These are phyloP conservation scores for Anarsia innoxiella DNA, from an alignment of 2,888 invertebrate genomes.

Conservation along the genomic window DNA sequence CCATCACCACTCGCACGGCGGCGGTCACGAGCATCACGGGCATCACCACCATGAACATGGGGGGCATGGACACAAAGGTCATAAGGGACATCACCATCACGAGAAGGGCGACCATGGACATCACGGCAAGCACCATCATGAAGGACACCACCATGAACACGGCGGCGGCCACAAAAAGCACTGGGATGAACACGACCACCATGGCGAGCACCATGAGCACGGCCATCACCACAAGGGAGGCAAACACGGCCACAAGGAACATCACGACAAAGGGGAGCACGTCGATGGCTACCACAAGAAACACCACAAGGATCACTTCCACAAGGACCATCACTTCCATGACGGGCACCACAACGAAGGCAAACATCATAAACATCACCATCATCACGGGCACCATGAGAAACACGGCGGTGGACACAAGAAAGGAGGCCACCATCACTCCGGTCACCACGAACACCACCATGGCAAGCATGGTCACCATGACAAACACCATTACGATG, in stretches of 20 bases:
- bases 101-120: slow-evolving; percentile 85
- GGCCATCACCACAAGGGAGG: slow-evolving; percentile 86
- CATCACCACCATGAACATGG: slow-evolving; percentile 83
- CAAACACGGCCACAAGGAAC: slow-evolving; percentile 87
- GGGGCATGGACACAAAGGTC: slow-evolving; percentile 84
- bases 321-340: slow-evolving; percentile 91
- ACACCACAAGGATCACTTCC: slow-evolving; percentile 89
- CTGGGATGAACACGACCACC: slow-evolving; percentile 83
- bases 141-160: slow-evolving; percentile 82
- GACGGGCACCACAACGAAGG: slow-evolving; percentile 89
- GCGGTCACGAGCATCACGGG: slow-evolving; percentile 79
- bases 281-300: slow-evolving; percentile 89
- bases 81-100: slow-evolving; percentile 84
- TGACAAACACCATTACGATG: slow-evolving; percentile 86
- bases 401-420: slow-evolving; percentile 85
- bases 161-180: slow-evolving; percentile 87
- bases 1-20: slow-evolving; percentile 74
- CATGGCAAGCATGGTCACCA: slow-evolving; percentile 87
- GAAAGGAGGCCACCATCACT: slow-evolving; percentile 86
- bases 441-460: slow-evolving; percentile 84
- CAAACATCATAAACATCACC: slow-evolving; percentile 86
- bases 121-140: slow-evolving; percentile 85
- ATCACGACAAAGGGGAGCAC: slow-evolving; percentile 89
- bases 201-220: slow-evolving; percentile 84
- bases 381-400: slow-evolving; percentile 83